phyloP scores from a whole-genome alignment of 2,888 invertebrate species.

The Laothoe populi region DNA sequence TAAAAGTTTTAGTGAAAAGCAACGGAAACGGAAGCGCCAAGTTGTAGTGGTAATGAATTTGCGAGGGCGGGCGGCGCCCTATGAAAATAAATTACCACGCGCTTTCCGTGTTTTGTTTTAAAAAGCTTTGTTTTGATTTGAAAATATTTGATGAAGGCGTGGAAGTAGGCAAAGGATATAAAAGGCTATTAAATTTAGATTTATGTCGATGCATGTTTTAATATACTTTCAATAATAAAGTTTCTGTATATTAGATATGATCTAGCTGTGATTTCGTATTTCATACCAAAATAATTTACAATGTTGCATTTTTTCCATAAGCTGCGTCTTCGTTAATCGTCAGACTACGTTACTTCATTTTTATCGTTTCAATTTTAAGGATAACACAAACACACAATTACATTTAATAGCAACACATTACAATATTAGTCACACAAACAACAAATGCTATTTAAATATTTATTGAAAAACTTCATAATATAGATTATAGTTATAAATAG shows the following conservation, averaged over 20 bases:
- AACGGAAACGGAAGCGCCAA: slow-evolving; percentile 80
- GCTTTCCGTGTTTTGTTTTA: slow-evolving; percentile 74
- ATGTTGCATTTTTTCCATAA: background rate
- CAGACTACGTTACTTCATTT: too few species aligned
- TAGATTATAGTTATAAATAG: too few species aligned
- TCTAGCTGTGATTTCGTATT: background rate
- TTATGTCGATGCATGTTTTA: background rate
- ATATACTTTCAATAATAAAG: background rate
- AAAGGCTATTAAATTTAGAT: background rate
- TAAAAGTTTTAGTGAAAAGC: slow-evolving; percentile 27
- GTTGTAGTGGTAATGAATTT: slow-evolving; percentile 81
- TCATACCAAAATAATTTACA: background rate
- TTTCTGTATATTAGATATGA: background rate
- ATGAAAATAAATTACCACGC: slow-evolving; percentile 72
- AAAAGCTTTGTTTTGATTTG: slow-evolving; percentile 67
- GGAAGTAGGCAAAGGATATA: slow-evolving; percentile 35
- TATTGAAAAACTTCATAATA: too few species aligned
- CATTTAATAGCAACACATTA: too few species aligned
- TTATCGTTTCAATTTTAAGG: too few species aligned
- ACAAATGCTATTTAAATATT: too few species aligned
- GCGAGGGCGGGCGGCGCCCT: slow-evolving; percentile 77
- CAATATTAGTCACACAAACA: too few species aligned
- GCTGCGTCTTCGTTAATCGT: too few species aligned
- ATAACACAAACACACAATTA: too few species aligned
- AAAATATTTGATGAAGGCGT: slow-evolving; percentile 45